These are phyloP conservation scores for Macaria liturata DNA, from an alignment of 2,888 invertebrate species.

Conservation along the genomic window DNA sequence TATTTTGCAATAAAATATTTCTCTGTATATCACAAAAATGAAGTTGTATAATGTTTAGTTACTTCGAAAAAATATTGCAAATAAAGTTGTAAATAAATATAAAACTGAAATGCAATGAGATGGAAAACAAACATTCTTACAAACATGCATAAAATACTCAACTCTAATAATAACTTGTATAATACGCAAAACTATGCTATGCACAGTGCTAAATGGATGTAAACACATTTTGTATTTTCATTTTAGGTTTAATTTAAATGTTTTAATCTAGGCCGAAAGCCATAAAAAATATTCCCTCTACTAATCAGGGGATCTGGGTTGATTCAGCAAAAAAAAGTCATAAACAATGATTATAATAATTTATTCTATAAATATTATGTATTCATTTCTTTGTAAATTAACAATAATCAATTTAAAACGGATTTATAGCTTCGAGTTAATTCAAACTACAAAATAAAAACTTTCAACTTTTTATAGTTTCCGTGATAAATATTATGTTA, in stretches of 20 bases:
- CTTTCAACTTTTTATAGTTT: conserved; percentile 62
- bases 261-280: not conserved
- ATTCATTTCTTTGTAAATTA: conserved; percentile 67
- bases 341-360: too few species aligned
- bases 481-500: conserved; percentile 60
- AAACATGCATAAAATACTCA: conserved; percentile 14
- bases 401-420: conserved; percentile 70
- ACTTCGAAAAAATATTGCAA: too few species aligned
- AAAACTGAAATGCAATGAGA: too few species aligned
- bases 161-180: conserved; percentile 1
- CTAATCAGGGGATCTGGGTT: too few species aligned
- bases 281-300: too few species aligned
- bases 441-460: conserved; percentile 54
- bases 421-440: conserved; percentile 63
- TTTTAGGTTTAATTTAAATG: not conserved
- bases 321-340: too few species aligned
- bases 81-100: too few species aligned
- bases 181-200: conserved; percentile 15
- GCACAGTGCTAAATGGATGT: conserved; percentile 10
- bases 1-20: too few species aligned
- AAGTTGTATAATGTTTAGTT: too few species aligned
- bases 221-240: too few species aligned
- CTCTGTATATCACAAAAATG: too few species aligned
- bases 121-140: not conserved
- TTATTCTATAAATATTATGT: too few species aligned